These are phyloP conservation scores for Tethya wilhelma DNA, from an alignment of 37 sponge, comb jelly and placozoan genomes.

Conservation along the genomic window DNA sequence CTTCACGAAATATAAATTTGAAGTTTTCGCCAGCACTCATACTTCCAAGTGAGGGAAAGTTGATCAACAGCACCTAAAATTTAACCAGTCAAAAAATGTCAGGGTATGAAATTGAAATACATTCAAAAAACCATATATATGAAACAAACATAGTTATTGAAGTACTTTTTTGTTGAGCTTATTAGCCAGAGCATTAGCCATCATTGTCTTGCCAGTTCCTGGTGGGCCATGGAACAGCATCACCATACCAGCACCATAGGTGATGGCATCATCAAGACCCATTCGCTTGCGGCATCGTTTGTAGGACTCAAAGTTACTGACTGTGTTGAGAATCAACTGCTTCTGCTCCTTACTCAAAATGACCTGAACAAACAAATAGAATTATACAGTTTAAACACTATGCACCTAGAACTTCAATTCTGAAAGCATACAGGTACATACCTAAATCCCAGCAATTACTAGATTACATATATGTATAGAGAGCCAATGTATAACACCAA, in stretches of 20 bases:
- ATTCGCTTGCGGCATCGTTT: conserved; percentile 68
- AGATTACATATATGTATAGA: too few relatives aligned
- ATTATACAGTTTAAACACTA: too few relatives aligned
- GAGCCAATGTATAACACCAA: too few relatives aligned
- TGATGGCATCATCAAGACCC: conserved; percentile 85
- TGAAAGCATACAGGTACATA: too few relatives aligned
- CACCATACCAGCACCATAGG: conserved; percentile 88
- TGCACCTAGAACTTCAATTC: too few relatives aligned
- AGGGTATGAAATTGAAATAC: not conserved
- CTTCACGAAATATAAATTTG: conserved; percentile 88
- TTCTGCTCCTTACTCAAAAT: conserved; percentile 83
- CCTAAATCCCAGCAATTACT: too few relatives aligned
- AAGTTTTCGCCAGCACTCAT: conserved; percentile 90
- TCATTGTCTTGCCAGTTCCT: conserved; percentile 92
- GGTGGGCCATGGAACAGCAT: conserved; percentile 87
- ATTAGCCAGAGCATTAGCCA: conserved; percentile 89
- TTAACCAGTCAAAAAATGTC: not conserved
- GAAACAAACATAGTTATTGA: not conserved
- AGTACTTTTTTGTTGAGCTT: conserved; percentile 78
- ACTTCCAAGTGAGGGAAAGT: conserved; percentile 84
- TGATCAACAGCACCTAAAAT: conserved; percentile 78
- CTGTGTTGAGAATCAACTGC: conserved; percentile 76
- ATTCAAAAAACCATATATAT: not conserved
- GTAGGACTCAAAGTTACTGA: conserved; percentile 87
- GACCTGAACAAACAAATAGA: too few relatives aligned